These are phyloP conservation scores for Crotalus helleri DNA, from an alignment of 2,113 vertebrate genomes.

Conservation along the genomic window DNA sequence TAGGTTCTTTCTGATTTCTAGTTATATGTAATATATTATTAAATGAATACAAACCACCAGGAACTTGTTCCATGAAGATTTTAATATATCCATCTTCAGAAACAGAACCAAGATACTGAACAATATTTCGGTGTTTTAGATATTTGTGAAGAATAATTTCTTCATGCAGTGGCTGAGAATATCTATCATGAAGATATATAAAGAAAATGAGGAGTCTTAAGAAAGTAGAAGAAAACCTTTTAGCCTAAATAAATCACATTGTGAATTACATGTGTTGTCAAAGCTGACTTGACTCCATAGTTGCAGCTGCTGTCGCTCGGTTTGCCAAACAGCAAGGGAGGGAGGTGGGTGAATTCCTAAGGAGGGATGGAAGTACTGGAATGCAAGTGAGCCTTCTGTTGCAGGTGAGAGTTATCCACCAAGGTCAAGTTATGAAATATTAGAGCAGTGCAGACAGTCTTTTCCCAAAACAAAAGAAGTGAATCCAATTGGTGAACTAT, in stretches of 20 bases:
- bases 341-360: too few species aligned
- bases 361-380: too few species aligned
- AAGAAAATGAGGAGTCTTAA: not conserved
- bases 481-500: too few species aligned
- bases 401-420: too few species aligned
- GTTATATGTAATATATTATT: not conserved
- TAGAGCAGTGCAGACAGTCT: too few species aligned
- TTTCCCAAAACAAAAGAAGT: too few species aligned
- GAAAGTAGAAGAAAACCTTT: slow-evolving; percentile 2
- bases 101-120: slow-evolving; percentile 80
- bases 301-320: too few species aligned
- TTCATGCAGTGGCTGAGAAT: slow-evolving; percentile 77
- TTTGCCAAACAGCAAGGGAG: too few species aligned
- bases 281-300: too few species aligned
- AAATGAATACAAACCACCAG: slow-evolving; percentile 72
- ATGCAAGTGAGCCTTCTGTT: too few species aligned
- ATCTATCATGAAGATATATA: slow-evolving; percentile 47
- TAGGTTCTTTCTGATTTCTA: not conserved
- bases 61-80: slow-evolving; percentile 85
- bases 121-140: slow-evolving; percentile 78
- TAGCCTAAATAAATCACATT: not conserved
- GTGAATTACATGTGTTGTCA: not conserved
- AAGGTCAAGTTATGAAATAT: too few species aligned
- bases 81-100: slow-evolving; percentile 79
- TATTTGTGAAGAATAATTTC: slow-evolving; percentile 80